phyloP scores from a whole-genome alignment of 2,888 invertebrate species.

The Eupithecia subumbrata region DNA sequence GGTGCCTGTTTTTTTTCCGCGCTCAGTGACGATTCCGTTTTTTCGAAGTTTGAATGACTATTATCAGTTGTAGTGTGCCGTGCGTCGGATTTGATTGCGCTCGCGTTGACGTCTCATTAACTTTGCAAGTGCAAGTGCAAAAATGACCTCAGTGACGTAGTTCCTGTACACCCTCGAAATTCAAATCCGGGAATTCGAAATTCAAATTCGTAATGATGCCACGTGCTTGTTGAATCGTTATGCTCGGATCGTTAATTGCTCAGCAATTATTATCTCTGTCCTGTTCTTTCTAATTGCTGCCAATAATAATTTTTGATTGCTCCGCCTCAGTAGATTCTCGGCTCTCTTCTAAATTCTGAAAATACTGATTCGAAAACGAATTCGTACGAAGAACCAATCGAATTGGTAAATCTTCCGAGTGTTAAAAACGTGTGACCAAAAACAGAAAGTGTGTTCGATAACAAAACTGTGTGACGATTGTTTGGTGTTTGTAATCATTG shows the following conservation, averaged over 20 bases:
- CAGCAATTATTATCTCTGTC: slow-evolving; percentile 70
- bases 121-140: slow-evolving; percentile 55
- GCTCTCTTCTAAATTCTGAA: slow-evolving; percentile 49
- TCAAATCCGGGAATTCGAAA: slow-evolving; percentile 58
- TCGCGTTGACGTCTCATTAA: slow-evolving; percentile 49
- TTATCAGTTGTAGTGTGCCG: slow-evolving; percentile 76
- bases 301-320: slow-evolving; percentile 64
- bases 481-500: slow-evolving; percentile 58
- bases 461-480: slow-evolving; percentile 61
- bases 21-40: slow-evolving; percentile 76
- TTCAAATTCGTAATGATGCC: slow-evolving; percentile 55
- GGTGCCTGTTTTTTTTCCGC: slow-evolving; percentile 67
- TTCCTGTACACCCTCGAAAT: slow-evolving; percentile 44
- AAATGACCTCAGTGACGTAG: slow-evolving; percentile 81
- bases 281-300: slow-evolving; percentile 70
- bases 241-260: slow-evolving; percentile 72
- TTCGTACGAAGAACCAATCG: slow-evolving; percentile 33
- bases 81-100: slow-evolving; percentile 70
- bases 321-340: slow-evolving; percentile 47
- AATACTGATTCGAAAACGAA: slow-evolving; percentile 19
- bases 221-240: slow-evolving; percentile 74
- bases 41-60: slow-evolving; percentile 78
- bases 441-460: slow-evolving; percentile 43
- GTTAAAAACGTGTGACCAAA: slow-evolving; percentile 42
- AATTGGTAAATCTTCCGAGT: slow-evolving; percentile 32